Evolutionary conservation across 1,140 invertebrate species (phyloP), one percentile per base, ranked within the genome.

Genomic region (Spodoptera frugiperda): DNA sequence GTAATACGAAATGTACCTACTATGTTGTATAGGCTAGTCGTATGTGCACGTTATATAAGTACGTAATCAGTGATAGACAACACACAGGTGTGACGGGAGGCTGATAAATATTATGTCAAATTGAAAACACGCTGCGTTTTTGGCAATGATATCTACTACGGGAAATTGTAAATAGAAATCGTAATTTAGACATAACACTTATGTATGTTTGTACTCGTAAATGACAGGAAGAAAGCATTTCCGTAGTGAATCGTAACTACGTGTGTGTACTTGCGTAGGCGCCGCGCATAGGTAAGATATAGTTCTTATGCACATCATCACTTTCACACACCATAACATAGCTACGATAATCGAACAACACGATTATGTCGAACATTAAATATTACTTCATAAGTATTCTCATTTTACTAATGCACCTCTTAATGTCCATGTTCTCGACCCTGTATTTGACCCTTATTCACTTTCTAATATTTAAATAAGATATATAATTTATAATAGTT

Each of bases 21-120:
- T 8, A 39, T 39, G 5, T 39, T 39, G 17, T 53, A 53, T 21
- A 11, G n/a, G 17, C 57, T 39, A 39, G 30, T 63, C 17, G 12
- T 25, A 8, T 21, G 19, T 3, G 19, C 53, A 30, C n/a, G 9
- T 33, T 17, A 63, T 9, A 63, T 63, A n/a, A 39, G 39, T 44
- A 46, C 54, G 39, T 39, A 57, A 72, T 72, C 54, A 21, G 54
- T 57, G 70, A 72, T 72, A 57, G 70, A 72, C 39, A 72, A 39
- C 53, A 72, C 21, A 72, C 70, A 72, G 70, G 70, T 72, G 70
- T 39, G 33, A 39, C 51, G 33, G 57, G 19, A 46, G 19, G 51
- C 70, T 73, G 71, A 73, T 59, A 73, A 73, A 73, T 73, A 49
- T 49, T 57, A 33, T 21, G 71, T 61, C 55, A 25, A 49, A 46